phyloP scores from a whole-genome alignment of 2,113 vertebrate genomes.

The Rhabdornis inornatus region DNA sequence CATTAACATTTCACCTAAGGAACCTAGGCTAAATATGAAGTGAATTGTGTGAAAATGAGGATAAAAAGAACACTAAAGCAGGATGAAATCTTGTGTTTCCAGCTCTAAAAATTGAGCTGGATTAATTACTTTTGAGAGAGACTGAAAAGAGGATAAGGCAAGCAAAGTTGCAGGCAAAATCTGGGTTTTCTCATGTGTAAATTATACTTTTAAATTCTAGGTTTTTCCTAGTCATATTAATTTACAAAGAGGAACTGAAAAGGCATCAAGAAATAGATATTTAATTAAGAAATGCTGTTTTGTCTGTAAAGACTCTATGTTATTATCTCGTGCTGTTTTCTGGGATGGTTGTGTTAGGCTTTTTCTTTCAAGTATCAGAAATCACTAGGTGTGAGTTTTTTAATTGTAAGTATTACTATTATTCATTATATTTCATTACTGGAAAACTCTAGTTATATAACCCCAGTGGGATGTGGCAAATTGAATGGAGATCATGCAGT shows the following conservation, averaged over 20 bases:
- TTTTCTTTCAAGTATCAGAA: neutral
- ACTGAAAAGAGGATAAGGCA: neutral
- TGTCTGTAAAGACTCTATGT: neutral
- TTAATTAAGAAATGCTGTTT: neutral
- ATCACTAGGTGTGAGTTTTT: neutral
- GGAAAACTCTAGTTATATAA: neutral
- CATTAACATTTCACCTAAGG: neutral
- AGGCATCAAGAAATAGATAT: neutral
- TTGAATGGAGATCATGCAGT: neutral
- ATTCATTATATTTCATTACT: neutral
- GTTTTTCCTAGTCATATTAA: neutral
- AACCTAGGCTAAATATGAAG: neutral
- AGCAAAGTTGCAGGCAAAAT: neutral
- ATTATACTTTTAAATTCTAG: neutral
- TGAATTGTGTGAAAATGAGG: neutral
- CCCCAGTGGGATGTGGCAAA: neutral
- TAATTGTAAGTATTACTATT: neutral
- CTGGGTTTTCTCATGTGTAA: neutral
- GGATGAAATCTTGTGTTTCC: neutral
- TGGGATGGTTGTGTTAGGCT: neutral
- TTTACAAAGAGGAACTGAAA: neutral
- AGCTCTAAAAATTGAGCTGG: neutral
- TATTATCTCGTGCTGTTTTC: neutral
- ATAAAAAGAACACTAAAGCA: neutral
- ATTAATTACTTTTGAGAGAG: neutral